Percentiles rank a stretch among this genome's conserved stretches.
phyloP scores from a whole-genome alignment of 92 coral and sea anemone species.

The Parazoanthus darwini region DNA sequence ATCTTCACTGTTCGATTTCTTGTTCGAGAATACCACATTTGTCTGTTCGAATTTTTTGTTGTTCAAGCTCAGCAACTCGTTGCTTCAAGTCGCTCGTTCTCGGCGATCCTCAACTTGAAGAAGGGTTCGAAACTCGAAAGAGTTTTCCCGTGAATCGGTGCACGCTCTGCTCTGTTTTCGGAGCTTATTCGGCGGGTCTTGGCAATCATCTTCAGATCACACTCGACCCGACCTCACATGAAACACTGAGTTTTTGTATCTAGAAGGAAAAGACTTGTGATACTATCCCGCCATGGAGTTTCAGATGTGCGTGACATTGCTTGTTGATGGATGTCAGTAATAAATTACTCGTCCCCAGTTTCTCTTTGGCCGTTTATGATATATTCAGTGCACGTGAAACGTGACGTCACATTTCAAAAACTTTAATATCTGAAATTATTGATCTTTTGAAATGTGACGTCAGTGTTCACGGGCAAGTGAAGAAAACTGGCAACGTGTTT shows the following conservation, averaged over 20 bases:
- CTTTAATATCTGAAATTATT: too few species aligned
- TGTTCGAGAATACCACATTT: conserved; percentile 69
- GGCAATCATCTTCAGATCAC: background rate
- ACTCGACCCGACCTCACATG: background rate
- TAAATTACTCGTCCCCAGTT: background rate
- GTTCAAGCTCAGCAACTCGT: conserved; percentile 78
- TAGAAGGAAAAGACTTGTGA: too few species aligned
- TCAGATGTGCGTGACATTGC: too few species aligned
- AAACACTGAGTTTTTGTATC: background rate
- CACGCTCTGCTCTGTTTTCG: conserved; percentile 74
- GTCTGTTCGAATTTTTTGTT: conserved; percentile 69
- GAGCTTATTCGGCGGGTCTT: conserved; percentile 46
- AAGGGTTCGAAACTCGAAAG: conserved; percentile 70
- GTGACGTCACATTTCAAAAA: too few species aligned
- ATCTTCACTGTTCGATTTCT: conserved; percentile 66
- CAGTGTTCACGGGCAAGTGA: too few species aligned
- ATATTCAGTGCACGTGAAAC: too few species aligned
- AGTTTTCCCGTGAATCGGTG: too few species aligned
- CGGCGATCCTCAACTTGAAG: conserved; percentile 73
- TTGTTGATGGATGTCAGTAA: too few species aligned
- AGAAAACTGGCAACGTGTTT: too few species aligned
- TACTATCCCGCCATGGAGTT: background rate
- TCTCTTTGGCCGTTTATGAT: background rate
- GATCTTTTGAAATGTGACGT: too few species aligned
- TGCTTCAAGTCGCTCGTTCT: conserved; percentile 68